These are phyloP conservation scores for Amorpha juglandis DNA, from an alignment of 2,888 invertebrate genomes.

Conservation along the genomic window DNA sequence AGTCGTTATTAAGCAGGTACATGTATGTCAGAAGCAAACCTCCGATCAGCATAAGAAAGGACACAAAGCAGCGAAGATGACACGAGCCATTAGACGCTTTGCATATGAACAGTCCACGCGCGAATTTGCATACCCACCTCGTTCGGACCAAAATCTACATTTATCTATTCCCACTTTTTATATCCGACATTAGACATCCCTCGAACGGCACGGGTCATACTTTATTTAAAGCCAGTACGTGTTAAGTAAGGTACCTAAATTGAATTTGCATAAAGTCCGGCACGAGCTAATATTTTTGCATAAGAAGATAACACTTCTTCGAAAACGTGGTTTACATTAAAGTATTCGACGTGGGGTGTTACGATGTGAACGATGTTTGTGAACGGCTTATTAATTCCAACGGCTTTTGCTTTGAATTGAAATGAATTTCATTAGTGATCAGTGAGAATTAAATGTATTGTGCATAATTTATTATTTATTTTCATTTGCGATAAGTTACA, in stretches of 20 bases:
- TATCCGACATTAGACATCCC: conserved; percentile 63
- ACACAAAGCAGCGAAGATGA: conserved; percentile 50
- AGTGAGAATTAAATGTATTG: conserved; percentile 5
- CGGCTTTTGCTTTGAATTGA: conserved; percentile 49
- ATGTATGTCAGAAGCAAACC: conserved; percentile 43
- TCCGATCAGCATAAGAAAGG: conserved; percentile 67
- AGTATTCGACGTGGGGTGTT: conserved; percentile 51
- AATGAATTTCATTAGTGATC: conserved; percentile 42
- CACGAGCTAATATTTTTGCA: conserved; percentile 82
- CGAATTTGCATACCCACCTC: conserved; percentile 74
- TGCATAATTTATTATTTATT: conserved; percentile 15
- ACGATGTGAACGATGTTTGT: conserved; percentile 45
- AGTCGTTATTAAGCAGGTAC: conserved; percentile 49
- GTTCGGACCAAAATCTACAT: conserved; percentile 66
- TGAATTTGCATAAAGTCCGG: conserved; percentile 79
- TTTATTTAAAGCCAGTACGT: conserved; percentile 65
- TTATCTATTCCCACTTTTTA: conserved; percentile 67
- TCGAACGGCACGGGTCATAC: conserved; percentile 66
- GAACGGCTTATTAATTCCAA: conserved; percentile 52
- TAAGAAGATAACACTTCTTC: conserved; percentile 76
- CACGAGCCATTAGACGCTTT: conserved; percentile 68
- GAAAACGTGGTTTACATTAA: conserved; percentile 63
- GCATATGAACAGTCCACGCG: conserved; percentile 82
- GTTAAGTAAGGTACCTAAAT: conserved; percentile 66
- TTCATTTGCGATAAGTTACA: not conserved